These are phyloP conservation scores for Drosophila kurseongensis DNA, from an alignment of 1,140 invertebrate species.

Conservation along the genomic window DNA sequence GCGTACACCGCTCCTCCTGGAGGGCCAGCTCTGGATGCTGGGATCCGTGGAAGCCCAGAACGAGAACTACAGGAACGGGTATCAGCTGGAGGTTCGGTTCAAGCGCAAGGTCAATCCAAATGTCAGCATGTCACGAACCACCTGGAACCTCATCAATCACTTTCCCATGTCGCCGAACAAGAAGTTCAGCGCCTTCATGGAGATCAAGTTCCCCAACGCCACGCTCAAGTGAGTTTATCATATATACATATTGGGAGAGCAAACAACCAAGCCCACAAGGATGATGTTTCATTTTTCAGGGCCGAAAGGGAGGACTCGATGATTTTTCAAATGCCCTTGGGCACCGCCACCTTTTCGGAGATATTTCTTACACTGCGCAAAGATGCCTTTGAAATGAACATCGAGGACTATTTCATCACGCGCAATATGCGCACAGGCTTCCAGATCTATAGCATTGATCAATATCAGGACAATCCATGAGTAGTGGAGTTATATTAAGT, in stretches of 20 bases:
- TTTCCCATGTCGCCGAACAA: slow-evolving; percentile 59
- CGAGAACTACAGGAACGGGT: slow-evolving; percentile 84
- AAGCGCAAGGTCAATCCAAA: slow-evolving; percentile 62
- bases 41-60: slow-evolving; percentile 87
- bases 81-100: slow-evolving; percentile 66
- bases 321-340: slow-evolving; percentile 36
- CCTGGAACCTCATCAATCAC: slow-evolving; percentile 66
- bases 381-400: slow-evolving; percentile 63
- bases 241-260: not conserved
- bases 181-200: slow-evolving; percentile 57
- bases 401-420: slow-evolving; percentile 65
- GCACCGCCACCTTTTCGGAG: slow-evolving; percentile 37
- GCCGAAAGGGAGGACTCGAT: slow-evolving; percentile 20
- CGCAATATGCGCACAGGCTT: slow-evolving; percentile 37
- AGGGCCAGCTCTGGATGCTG: slow-evolving; percentile 89
- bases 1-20: slow-evolving; percentile 92
- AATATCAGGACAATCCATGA: not conserved
- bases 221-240: slow-evolving; percentile 38
- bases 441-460: not conserved
- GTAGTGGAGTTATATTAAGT: not conserved
- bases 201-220: slow-evolving; percentile 57
- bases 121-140: slow-evolving; percentile 39
- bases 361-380: slow-evolving; percentile 53
- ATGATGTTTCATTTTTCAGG: slow-evolving; percentile 16
- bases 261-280: not conserved